Percentiles rank a stretch among this genome's conserved stretches.
phyloP scores from a whole-genome alignment of 2,113 vertebrate genomes.

The Acanthochromis polyacanthus region DNA sequence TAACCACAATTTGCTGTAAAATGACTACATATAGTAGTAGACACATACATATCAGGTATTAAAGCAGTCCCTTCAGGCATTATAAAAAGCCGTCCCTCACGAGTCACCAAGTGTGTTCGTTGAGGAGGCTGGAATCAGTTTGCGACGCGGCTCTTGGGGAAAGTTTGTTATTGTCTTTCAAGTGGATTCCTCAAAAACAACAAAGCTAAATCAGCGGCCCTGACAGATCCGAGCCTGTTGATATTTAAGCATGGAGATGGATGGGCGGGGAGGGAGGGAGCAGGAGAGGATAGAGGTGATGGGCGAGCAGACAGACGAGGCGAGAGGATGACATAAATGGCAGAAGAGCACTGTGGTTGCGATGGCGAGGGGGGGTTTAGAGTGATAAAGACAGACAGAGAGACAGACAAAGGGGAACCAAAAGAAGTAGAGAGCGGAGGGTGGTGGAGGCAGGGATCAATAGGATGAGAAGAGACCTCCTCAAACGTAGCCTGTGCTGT shows the following conservation, averaged over 20 bases:
- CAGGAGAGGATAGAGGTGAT: conserved; percentile 21
- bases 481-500: conserved; percentile 75
- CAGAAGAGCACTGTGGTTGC: conserved; percentile 37
- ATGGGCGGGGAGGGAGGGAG: conserved; percentile 38
- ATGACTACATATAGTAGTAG: conserved; percentile 67
- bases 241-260: conserved; percentile 74
- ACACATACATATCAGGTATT: conserved; percentile 67
- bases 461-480: conserved; percentile 69
- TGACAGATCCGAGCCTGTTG: conserved; percentile 75
- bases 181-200: conserved; percentile 72
- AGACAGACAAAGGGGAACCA: conserved; percentile 18
- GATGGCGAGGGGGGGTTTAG: conserved; percentile 42
- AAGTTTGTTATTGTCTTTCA: conserved; percentile 79
- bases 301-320: conserved; percentile 42
- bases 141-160: conserved; percentile 61
- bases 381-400: conserved; percentile 45
- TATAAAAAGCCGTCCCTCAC: conserved; percentile 65
- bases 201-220: conserved; percentile 73
- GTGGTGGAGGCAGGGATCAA: conserved; percentile 56
- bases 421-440: conserved; percentile 27
- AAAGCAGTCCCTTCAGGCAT: conserved; percentile 66
- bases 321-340: conserved; percentile 52
- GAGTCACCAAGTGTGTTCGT: conserved; percentile 57
- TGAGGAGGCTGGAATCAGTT: conserved; percentile 73
- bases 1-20: conserved; percentile 67